Evolutionary conservation across 2,113 vertebrate genomes (phyloP).

Genomic region (Vidua chalybeata): DNA sequence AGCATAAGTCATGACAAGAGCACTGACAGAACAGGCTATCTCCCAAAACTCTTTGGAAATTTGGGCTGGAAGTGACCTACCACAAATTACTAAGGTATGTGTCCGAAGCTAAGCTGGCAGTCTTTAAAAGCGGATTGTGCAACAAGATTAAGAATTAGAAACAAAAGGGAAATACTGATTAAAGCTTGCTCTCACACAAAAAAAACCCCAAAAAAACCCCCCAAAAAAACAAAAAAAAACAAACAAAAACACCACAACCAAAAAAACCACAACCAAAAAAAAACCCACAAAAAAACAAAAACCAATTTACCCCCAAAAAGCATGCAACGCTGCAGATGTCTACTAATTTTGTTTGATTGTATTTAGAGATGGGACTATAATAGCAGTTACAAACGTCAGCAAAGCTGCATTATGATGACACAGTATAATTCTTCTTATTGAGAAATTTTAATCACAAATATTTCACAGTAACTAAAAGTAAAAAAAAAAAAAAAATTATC

Average conservation of each 20-base stretch:
- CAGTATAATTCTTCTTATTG: background rate
- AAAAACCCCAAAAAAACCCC: no score
- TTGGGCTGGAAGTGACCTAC: background rate
- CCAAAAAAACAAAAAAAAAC: background rate
- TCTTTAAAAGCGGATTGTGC: background rate
- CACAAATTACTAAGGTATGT: background rate
- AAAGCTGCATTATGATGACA: slow-evolving; percentile 12
- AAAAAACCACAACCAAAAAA: background rate
- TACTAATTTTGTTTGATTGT: background rate
- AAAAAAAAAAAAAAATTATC: background rate
- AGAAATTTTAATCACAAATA: slow-evolving; percentile 6
- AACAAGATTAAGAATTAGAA: background rate
- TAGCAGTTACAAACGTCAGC: background rate
- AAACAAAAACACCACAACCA: background rate
- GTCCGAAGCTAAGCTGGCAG: background rate
- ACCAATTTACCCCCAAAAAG: background rate
- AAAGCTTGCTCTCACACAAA: background rate
- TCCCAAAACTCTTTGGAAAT: background rate
- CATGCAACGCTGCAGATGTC: background rate
- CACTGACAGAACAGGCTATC: background rate
- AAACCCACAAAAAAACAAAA: background rate
- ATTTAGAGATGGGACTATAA: background rate
- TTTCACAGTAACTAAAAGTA: background rate
- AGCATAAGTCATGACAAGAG: background rate
- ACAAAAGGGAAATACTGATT: background rate